These are phyloP conservation scores for Drosophila pachea DNA, from an alignment of 1,140 invertebrate species.

Conservation along the genomic window DNA sequence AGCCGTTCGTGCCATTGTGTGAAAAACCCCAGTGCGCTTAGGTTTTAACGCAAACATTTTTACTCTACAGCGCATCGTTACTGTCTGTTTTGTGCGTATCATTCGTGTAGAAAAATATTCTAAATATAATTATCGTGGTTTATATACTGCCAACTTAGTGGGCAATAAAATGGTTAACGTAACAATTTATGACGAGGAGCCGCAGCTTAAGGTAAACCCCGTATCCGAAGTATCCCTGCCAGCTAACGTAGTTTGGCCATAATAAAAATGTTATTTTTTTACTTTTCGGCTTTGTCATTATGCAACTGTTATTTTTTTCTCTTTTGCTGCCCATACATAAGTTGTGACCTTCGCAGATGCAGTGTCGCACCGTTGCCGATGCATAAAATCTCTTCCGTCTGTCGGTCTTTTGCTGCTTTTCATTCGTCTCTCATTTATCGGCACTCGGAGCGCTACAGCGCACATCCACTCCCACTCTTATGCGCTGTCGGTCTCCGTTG, in stretches of 20 bases:
- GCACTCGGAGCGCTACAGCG: constrained; percentile 6
- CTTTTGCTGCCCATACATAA: constrained; percentile 45
- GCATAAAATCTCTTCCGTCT: constrained; percentile 56
- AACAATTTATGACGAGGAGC: constrained; percentile 73
- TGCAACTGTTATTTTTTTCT: constrained; percentile 52
- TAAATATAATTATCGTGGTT: constrained; percentile 43
- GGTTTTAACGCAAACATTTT: constrained; percentile 38
- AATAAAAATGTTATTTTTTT: background rate
- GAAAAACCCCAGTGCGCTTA: constrained; percentile 25
- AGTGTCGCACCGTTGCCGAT: constrained; percentile 31
- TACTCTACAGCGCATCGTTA: constrained; percentile 26
- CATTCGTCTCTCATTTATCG: too few relatives aligned
- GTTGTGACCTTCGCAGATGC: constrained; percentile 47
- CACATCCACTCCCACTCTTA: constrained; percentile 3
- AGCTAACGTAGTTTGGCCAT: constrained; percentile 18
- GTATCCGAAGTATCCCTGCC: constrained; percentile 55
- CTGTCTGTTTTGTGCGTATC: constrained; percentile 56
- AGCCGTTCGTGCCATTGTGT: constrained; percentile 51
- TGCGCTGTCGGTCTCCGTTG: background rate
- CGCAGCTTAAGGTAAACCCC: constrained; percentile 68
- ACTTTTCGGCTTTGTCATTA: constrained; percentile 39
- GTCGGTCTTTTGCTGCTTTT: constrained; percentile 16
- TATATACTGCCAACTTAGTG: constrained; percentile 36
- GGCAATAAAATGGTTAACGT: constrained; percentile 75
- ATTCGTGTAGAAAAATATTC: constrained; percentile 24